Conservation (phyloP, 2,797 vertebrate species). For the Denticeps clupeoides region DNA sequence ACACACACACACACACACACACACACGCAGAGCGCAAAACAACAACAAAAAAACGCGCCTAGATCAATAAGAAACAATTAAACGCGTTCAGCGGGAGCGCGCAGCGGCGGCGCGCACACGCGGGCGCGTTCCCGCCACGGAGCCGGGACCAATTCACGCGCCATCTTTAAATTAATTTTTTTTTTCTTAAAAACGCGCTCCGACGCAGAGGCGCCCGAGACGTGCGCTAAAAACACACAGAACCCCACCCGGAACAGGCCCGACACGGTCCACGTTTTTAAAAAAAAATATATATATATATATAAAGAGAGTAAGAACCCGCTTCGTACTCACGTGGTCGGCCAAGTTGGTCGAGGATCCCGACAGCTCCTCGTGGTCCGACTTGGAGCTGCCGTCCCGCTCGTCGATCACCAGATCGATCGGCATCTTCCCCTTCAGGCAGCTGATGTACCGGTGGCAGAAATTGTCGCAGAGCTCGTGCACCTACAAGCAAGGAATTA, state of each 20-base stretch:
- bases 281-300: too few relatives aligned
- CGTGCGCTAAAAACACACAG: too few relatives aligned
- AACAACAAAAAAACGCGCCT: slow-evolving; percentile 45
- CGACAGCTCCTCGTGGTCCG: slow-evolving; percentile 96
- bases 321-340: slow-evolving; percentile 95
- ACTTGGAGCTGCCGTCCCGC: slow-evolving; percentile 96
- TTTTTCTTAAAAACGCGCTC: too few relatives aligned
- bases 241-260: too few relatives aligned
- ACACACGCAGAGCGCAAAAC: too few relatives aligned
- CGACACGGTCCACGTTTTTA: too few relatives aligned
- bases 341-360: slow-evolving; percentile 97
- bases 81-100: slow-evolving; percentile 61
- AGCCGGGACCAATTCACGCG: too few relatives aligned
- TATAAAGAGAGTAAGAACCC: too few relatives aligned
- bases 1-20: too few relatives aligned
- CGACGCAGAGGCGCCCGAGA: too few relatives aligned
- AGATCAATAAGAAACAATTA: slow-evolving; percentile 68
- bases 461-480: slow-evolving; percentile 99
- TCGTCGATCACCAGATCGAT: slow-evolving; percentile 99
- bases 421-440: slow-evolving; percentile 99
- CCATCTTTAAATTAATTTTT: too few relatives aligned
- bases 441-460: slow-evolving; percentile 99
- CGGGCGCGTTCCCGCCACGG: slow-evolving; percentile 5
- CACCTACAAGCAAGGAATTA: slow-evolving; percentile 67
- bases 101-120: slow-evolving; percentile 27